Conservation (phyloP, 2,888 invertebrate species). For the Latheticus oryzae region DNA sequence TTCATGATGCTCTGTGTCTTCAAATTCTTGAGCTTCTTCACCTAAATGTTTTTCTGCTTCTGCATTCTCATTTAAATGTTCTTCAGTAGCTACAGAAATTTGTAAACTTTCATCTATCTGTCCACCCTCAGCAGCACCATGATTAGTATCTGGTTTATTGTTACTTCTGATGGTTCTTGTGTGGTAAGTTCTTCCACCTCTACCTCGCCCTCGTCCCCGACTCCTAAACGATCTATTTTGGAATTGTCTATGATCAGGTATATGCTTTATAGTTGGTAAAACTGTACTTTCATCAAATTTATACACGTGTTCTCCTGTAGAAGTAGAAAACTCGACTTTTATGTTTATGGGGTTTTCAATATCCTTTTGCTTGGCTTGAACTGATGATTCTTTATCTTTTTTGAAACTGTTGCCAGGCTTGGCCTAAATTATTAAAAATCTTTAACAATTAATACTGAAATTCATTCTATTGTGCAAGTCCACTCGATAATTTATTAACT, state of each 20-base stretch:
- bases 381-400: constrained; percentile 9
- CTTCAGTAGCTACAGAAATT: constrained; percentile 4
- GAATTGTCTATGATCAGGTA: constrained; percentile 27
- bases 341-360: constrained; percentile 40
- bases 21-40: constrained; percentile 1
- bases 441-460: too few relatives aligned
- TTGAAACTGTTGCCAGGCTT: not conserved
- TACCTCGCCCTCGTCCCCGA: constrained; percentile 18
- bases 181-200: constrained; percentile 5
- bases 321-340: constrained; percentile 38
- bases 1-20: not conserved
- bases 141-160: not conserved
- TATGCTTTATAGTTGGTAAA: constrained; percentile 40
- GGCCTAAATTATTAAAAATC: constrained; percentile 4
- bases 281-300: constrained; percentile 30
- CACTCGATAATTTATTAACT: too few relatives aligned
- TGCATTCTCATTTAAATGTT: constrained; percentile 15
- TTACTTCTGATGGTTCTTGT: constrained; percentile 5
- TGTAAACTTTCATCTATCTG: not conserved
- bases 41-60: constrained; percentile 2
- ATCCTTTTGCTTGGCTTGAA: constrained; percentile 15
- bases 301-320: constrained; percentile 36
- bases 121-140: not conserved
- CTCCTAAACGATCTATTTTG: constrained; percentile 17
- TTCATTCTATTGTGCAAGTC: too few relatives aligned